Evolutionary conservation across 2,888 invertebrate genomes (phyloP).

Genomic region (Melanchra persicariae): DNA sequence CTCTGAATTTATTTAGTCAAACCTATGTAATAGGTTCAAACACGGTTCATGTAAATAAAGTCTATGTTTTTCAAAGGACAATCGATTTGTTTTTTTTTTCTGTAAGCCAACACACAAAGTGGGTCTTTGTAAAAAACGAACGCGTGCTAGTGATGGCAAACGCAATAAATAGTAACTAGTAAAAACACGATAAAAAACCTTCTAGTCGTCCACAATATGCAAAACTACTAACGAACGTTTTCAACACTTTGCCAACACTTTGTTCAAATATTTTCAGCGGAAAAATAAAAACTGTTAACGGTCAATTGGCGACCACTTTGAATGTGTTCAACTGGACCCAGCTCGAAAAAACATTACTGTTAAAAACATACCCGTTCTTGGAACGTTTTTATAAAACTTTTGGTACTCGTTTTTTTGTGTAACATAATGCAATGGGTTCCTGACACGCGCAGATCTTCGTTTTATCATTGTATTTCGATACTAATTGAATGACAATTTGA

Average conservation of each 20-base stretch:
- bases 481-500: too few species aligned
- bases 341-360: not conserved
- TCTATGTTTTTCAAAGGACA: not conserved
- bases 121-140: conserved; percentile 2
- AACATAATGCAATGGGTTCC: not conserved
- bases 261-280: conserved; percentile 24
- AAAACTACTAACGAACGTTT: conserved; percentile 32
- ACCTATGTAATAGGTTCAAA: too few species aligned
- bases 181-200: conserved; percentile 1
- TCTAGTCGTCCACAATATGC: conserved; percentile 3
- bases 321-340: not conserved
- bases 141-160: conserved; percentile 10
- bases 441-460: too few species aligned
- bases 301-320: conserved; percentile 5
- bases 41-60: not conserved
- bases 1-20: too few species aligned
- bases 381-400: not conserved
- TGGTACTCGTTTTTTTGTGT: not conserved
- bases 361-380: not conserved
- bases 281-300: not conserved
- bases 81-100: not conserved
- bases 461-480: too few species aligned
- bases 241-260: too few species aligned
- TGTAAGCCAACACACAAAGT: not conserved
- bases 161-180: conserved; percentile 16